Percentiles rank a stretch among this genome's conserved stretches.
These are phyloP conservation scores for Anthopleura sola DNA, from an alignment of 64 coral and sea anemone species.

Conservation along the genomic window DNA sequence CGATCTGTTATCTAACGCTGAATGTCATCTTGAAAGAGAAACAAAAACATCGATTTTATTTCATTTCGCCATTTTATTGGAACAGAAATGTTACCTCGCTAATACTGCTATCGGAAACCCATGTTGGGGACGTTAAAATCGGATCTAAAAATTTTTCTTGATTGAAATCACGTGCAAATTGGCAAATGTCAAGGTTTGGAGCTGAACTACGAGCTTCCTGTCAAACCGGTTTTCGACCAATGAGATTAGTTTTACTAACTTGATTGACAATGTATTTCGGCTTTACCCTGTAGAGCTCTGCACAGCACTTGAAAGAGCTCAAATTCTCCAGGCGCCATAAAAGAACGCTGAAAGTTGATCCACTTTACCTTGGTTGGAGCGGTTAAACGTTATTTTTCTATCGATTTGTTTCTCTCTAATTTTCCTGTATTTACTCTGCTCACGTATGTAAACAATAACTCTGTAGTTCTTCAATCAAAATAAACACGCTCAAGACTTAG, in stretches of 20 bases:
- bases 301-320: background rate
- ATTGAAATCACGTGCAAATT: slow-evolving; percentile 19
- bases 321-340: background rate
- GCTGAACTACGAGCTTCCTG: background rate
- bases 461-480: background rate
- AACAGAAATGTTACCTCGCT: background rate
- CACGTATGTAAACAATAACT: background rate
- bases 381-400: background rate
- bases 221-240: slow-evolving; percentile 32
- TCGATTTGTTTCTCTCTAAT: background rate
- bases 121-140: background rate
- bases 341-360: background rate
- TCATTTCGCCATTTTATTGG: background rate
- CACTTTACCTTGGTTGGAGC: background rate
- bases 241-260: background rate
- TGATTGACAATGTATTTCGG: slow-evolving; percentile 1
- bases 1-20: background rate
- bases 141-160: background rate
- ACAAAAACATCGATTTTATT: background rate
- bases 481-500: background rate
- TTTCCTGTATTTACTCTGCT: background rate
- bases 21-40: slow-evolving; percentile 1
- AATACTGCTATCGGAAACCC: background rate
- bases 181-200: slow-evolving; percentile 21
- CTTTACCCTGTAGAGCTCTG: slow-evolving; percentile 23